A percentile compares a stretch with the other conserved stretches of the same genome.
Evolutionary conservation across 2,888 invertebrate species (phyloP).

Genomic region (Standfussiana lucernea): DNA sequence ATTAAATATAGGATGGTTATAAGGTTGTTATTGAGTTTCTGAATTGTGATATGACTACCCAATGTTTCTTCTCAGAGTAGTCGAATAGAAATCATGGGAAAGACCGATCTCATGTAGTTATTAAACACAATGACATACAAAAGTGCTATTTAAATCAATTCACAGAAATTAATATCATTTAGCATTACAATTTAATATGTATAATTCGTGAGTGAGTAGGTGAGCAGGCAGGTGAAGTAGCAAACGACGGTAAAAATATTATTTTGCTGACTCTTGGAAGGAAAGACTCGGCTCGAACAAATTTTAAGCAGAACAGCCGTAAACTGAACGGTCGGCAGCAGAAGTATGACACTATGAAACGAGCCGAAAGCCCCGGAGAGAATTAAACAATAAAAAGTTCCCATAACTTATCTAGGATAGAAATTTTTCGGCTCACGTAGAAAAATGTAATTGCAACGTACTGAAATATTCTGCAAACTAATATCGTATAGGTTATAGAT

Average conservation of each 20-base stretch:
- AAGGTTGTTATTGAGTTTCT: not conserved
- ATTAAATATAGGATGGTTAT: not conserved
- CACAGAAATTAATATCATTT: not conserved
- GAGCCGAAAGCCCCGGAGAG: conserved; percentile 8
- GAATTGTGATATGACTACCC: not conserved
- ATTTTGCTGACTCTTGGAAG: not conserved
- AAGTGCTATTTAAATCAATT: not conserved
- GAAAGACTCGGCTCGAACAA: not conserved
- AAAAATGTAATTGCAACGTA: not conserved
- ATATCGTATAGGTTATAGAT: not conserved
- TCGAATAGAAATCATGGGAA: not conserved
- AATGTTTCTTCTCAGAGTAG: not conserved
- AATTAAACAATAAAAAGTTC: conserved; percentile 12
- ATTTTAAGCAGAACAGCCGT: conserved; percentile 1
- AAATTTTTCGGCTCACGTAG: not conserved
- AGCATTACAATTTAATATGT: not conserved
- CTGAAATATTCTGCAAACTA: not conserved
- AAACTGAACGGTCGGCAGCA: conserved; percentile 1
- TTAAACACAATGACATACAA: not conserved
- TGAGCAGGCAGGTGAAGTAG: not conserved
- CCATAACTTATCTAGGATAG: not conserved
- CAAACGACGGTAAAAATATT: not conserved
- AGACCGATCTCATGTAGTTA: not conserved
- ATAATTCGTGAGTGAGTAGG: not conserved
- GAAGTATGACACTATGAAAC: conserved; percentile 3